Conservation (phyloP, 2,113 vertebrate species). For the Eonycteris spelaea region DNA sequence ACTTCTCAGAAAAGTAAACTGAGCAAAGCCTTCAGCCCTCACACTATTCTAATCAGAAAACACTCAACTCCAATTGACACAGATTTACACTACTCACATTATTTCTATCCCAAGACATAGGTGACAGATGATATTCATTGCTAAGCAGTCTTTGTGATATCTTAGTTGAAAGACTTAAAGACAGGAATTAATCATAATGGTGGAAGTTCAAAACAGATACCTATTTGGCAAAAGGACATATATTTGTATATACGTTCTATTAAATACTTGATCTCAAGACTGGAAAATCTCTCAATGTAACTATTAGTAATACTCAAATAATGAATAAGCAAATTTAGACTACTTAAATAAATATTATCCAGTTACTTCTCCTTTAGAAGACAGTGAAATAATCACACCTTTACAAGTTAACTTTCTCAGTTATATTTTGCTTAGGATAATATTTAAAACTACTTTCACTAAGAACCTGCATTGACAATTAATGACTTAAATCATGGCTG, state of each 20-base stretch:
- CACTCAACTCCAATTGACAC: not conserved
- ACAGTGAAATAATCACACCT: not conserved
- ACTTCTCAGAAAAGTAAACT: not conserved
- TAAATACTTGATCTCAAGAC: not conserved
- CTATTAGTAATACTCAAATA: not conserved
- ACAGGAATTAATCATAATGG: not conserved
- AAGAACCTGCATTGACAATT: not conserved
- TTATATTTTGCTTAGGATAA: not conserved
- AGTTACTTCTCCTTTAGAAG: not conserved
- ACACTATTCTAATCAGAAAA: not conserved
- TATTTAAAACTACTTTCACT: not conserved
- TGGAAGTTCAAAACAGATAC: not conserved
- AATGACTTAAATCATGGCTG: not conserved
- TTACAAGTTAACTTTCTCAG: not conserved
- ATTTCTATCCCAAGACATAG: not conserved
- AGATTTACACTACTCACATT: not conserved
- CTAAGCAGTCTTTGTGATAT: not conserved
- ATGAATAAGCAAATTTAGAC: constrained; percentile 3
- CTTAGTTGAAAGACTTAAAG: constrained; percentile 13
- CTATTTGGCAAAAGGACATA: not conserved
- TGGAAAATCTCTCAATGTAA: not conserved
- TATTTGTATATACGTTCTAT: not conserved
- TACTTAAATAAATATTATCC: not conserved
- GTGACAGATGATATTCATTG: not conserved
- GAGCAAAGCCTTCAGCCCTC: not conserved